A percentile compares a stretch with the other conserved stretches of the same genome.
Conservation (phyloP, 2,113 vertebrate species). For the Sander lucioperca region DNA sequence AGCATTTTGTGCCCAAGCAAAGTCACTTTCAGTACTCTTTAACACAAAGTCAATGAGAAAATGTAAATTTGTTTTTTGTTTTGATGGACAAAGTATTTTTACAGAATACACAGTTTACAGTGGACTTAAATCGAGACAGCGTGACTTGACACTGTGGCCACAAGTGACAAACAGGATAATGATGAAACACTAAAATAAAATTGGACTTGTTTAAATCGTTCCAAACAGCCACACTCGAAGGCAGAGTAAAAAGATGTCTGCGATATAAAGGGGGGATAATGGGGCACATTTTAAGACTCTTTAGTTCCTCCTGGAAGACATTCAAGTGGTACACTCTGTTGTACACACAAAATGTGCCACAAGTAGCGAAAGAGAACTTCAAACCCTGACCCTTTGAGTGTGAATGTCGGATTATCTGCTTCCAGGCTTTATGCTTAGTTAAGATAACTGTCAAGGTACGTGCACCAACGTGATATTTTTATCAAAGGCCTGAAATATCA, state of each 20-base stretch:
- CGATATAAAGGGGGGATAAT: not conserved
- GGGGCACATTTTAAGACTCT: not conserved
- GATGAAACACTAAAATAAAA: not conserved
- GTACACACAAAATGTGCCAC: not conserved
- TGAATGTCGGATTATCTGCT: not conserved
- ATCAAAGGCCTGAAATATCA: slow-evolving; percentile 23
- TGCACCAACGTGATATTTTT: not conserved
- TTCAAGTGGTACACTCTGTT: not conserved
- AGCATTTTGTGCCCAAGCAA: slow-evolving; percentile 30
- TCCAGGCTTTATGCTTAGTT: not conserved
- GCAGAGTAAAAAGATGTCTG: not conserved
- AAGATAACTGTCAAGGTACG: not conserved
- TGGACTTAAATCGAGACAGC: slow-evolving; percentile 1
- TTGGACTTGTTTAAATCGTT: not conserved
- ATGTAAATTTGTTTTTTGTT: slow-evolving; percentile 2
- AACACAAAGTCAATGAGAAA: slow-evolving; percentile 14
- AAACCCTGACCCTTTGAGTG: too few species aligned
- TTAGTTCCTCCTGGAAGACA: not conserved
- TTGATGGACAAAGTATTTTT: slow-evolving; percentile 5
- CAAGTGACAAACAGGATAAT: not conserved
- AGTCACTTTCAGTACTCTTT: slow-evolving; percentile 19
- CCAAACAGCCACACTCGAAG: not conserved
- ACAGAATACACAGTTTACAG: not conserved
- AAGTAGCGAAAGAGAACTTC: too few species aligned
- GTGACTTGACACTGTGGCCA: not conserved